Conservation (phyloP, 2,797 vertebrate genomes). For the Gallinago nigripennis region DNA sequence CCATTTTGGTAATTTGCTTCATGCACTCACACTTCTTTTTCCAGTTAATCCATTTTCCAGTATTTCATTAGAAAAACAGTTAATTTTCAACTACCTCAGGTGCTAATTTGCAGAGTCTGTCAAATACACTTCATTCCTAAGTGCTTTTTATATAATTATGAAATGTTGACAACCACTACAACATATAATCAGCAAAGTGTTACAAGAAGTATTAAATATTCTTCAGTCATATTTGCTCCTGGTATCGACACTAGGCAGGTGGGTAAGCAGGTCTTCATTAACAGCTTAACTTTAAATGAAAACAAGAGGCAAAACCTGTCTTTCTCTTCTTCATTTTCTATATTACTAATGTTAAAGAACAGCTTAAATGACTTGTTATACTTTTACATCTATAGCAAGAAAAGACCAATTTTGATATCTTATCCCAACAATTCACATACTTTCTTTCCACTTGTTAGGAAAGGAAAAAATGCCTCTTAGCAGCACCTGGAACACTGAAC, state of each 20-base stretch:
- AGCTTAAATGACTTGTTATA: not conserved
- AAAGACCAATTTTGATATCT: not conserved
- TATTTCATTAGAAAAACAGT: not conserved
- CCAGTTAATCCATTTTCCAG: not conserved
- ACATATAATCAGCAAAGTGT: not conserved
- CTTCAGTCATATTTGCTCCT: not conserved
- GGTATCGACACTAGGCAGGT: not conserved
- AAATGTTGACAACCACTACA: not conserved
- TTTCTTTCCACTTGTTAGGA: not conserved
- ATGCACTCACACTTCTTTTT: not conserved
- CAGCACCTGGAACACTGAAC: not conserved
- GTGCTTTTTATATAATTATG: not conserved
- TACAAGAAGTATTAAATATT: not conserved
- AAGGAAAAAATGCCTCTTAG: not conserved
- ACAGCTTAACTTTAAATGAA: slow-evolving; percentile 1
- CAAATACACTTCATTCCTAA: not conserved
- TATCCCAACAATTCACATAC: not conserved
- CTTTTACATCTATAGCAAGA: not conserved
- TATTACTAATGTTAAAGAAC: not conserved
- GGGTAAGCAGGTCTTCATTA: not conserved
- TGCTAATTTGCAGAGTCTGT: not conserved
- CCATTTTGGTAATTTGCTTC: not conserved
- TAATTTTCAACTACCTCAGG: slow-evolving; percentile 11
- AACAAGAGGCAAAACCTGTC: not conserved
- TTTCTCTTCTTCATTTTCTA: not conserved